Evolutionary conservation across 2,888 invertebrate genomes (phyloP).

Genomic region (Pediacus dermestoides): DNA sequence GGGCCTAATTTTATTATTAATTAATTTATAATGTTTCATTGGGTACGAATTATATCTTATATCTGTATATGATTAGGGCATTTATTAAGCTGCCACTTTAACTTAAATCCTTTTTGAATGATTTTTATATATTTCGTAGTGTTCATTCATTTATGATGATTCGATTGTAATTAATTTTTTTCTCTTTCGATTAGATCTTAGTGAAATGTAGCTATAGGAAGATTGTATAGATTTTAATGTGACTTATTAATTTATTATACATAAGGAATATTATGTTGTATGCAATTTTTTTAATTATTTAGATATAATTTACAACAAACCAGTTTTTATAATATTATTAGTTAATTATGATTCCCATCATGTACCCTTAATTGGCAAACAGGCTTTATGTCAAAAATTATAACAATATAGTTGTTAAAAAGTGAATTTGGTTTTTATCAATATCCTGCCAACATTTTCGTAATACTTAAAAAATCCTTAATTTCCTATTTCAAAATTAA

Average conservation of each 20-base stretch:
- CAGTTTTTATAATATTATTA: too few species aligned
- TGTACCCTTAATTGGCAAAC: too few species aligned
- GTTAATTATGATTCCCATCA: too few species aligned
- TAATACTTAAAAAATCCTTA: too few species aligned
- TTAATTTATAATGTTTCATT: background rate
- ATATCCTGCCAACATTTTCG: too few species aligned
- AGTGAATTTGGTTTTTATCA: too few species aligned
- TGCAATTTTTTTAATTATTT: too few species aligned
- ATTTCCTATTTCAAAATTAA: too few species aligned
- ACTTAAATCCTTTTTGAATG: too few species aligned
- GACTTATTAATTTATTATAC: constrained; percentile 20
- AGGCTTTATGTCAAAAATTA: too few species aligned
- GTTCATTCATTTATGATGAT: background rate
- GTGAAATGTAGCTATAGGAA: background rate
- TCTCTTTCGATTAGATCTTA: background rate
- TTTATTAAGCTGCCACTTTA: constrained; percentile 25
- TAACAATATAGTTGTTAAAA: too few species aligned
- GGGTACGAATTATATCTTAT: constrained; percentile 8
- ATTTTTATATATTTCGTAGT: background rate
- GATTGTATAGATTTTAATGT: constrained; percentile 15
- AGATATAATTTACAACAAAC: too few species aligned
- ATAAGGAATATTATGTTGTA: constrained; percentile 10
- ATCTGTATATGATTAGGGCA: constrained; percentile 22
- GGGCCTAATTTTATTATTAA: background rate
- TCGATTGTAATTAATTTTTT: background rate